Conservation (phyloP, 2,888 invertebrate genomes). For the Callyntrura guangdongensis region DNA sequence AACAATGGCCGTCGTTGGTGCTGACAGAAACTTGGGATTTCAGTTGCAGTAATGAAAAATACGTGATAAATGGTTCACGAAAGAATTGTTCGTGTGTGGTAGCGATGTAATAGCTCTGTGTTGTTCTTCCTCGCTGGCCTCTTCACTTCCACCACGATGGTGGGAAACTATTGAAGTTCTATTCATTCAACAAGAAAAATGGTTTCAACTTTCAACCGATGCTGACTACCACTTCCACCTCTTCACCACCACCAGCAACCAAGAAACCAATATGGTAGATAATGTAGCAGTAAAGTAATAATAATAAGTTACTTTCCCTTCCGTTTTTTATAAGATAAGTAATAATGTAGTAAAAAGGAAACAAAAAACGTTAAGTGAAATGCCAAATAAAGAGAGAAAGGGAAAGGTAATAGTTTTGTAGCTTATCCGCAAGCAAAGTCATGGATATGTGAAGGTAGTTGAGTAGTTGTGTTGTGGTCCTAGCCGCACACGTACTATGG, state of each 20-base stretch:
- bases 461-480: neutral
- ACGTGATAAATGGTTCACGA: slow-evolving; percentile 74
- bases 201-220: slow-evolving; percentile 73
- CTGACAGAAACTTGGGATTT: slow-evolving; percentile 72
- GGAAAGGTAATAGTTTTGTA: neutral
- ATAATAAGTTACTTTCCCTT: slow-evolving; percentile 39
- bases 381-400: slow-evolving; percentile 38
- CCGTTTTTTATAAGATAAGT: slow-evolving; percentile 34
- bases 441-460: neutral
- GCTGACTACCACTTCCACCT: slow-evolving; percentile 21
- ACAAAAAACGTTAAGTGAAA: slow-evolving; percentile 69
- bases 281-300: slow-evolving; percentile 38
- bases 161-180: slow-evolving; percentile 73
- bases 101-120: slow-evolving; percentile 23
- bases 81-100: slow-evolving; percentile 68
- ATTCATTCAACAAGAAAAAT: slow-evolving; percentile 75
- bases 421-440: no score
- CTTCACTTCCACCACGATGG: neutral
- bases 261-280: slow-evolving; percentile 34
- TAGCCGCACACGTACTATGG: neutral
- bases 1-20: slow-evolving; percentile 36
- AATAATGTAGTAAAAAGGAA: slow-evolving; percentile 31
- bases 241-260: neutral
- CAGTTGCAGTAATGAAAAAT: slow-evolving; percentile 75
- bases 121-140: neutral